phyloP scores from a whole-genome alignment of 1,140 invertebrate species.

The Trichogramma pretiosum region DNA sequence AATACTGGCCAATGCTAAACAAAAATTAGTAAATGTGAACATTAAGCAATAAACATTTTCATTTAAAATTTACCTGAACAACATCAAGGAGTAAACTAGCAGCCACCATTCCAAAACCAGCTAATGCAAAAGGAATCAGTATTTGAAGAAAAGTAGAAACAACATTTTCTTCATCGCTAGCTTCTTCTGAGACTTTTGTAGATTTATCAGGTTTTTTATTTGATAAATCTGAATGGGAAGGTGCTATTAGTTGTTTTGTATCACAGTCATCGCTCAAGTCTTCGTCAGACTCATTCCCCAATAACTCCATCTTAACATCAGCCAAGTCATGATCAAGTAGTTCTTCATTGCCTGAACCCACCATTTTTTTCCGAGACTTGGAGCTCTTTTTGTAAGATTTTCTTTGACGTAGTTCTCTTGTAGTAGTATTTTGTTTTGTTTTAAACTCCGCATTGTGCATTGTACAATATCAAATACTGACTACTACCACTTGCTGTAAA shows the following conservation, averaged over 20 bases:
- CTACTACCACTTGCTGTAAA: no score
- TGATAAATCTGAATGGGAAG: conserved; percentile 16
- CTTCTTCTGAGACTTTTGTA: conserved; percentile 16
- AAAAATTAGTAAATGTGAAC: no score
- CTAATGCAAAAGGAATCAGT: conserved; percentile 80
- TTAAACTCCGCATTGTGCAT: conserved; percentile 35
- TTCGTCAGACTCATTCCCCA: conserved; percentile 36
- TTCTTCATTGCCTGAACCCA: conserved; percentile 37
- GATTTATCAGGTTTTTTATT: conserved; percentile 19
- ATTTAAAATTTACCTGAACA: conserved; percentile 55
- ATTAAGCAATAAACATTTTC: no score
- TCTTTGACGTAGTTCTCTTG: conserved; percentile 27
- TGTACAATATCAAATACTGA: no score
- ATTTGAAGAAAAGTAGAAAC: conserved; percentile 72
- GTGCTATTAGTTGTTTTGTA: conserved; percentile 29
- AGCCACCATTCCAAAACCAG: conserved; percentile 86
- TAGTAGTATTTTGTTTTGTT: conserved; percentile 18
- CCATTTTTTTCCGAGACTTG: conserved; percentile 30
- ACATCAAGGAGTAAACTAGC: conserved; percentile 76
- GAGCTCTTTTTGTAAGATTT: conserved; percentile 19
- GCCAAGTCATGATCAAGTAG: conserved; percentile 28
- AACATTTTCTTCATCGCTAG: conserved; percentile 39
- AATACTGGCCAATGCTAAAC: conserved; percentile 81
- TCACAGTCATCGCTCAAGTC: conserved; percentile 23
- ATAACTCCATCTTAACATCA: conserved; percentile 32